Base-by-base conservation (phyloP, 2,888 invertebrate species). In the Proisotoma minuta region DNA sequence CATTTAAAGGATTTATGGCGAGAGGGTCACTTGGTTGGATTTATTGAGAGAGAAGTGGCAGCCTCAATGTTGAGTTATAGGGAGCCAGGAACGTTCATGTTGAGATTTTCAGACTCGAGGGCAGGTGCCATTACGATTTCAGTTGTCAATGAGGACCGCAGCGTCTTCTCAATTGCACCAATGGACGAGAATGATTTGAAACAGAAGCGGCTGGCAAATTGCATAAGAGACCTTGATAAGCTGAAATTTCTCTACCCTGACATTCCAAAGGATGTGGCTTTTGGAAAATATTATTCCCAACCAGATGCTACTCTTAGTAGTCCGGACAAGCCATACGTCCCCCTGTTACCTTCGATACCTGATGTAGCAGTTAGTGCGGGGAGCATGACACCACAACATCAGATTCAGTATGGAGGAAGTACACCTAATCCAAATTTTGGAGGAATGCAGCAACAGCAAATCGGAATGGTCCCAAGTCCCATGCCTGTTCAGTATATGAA, bases 1-100 rank as follows among this genome's bases (percentile, higher is more conserved):
- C 57, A 61, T 50, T 34, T 66, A 27, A 64, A 63, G 40, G 64
- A 63, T 3, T 54, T 62, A 0, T 69, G 69, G 69, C 59, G 51
- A 18, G 62, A 54, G 2, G 63, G 65, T 1, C 52, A 60, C 2
- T 61, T 69, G 8, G 43, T 48, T 20, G 69, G 69, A 2, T 66
- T 69, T 39, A 61, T 69, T 18, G 61, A 63, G 5, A 56, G 65
- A 22, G 59, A 64, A 18, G 43, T 43, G 5, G 5, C 43, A 43
- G 15, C 43, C 10, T 43, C 43, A 4, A 43, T 43, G 43, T n/a
- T 43, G 5, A 43, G 43, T n/a, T 43, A 43, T n/a, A 15, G 43
- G 15, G 43, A 43, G 18, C 43, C 43, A 43, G 43, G 43, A 15
- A 43, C 43, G 4, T 43, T 43, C 43, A 43, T 43, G 43, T 20